Evolutionary conservation across 2,113 vertebrate genomes (phyloP).

Genomic region (Trachemys scripta): DNA sequence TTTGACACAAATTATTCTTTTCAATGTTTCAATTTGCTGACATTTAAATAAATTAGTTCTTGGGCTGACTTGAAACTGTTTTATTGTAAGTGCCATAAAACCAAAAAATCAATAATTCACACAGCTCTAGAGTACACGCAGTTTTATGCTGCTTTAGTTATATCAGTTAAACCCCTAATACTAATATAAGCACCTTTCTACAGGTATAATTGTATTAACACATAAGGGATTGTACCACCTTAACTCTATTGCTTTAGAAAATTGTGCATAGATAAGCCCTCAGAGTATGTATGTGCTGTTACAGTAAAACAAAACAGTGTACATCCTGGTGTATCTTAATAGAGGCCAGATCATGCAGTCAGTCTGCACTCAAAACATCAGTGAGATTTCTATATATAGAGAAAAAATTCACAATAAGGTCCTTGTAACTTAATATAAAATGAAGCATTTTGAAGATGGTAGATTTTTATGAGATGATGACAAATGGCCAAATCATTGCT

Average conservation of each 20-base stretch:
- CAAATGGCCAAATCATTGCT: background rate
- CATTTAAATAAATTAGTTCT: too few relatives aligned
- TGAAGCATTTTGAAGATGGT: background rate
- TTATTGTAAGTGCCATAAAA: background rate
- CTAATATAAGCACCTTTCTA: background rate
- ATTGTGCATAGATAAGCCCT: background rate
- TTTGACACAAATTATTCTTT: too few relatives aligned
- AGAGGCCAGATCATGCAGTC: background rate
- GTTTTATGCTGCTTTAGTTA: background rate
- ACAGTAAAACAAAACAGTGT: background rate
- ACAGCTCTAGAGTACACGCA: background rate
- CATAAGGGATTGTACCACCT: background rate
- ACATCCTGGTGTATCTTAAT: background rate
- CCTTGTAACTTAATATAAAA: background rate
- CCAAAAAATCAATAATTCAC: background rate
- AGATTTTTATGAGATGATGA: background rate
- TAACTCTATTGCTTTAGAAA: background rate
- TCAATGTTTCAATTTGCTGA: too few relatives aligned
- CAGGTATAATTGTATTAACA: background rate
- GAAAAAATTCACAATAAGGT: background rate
- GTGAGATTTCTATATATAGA: background rate
- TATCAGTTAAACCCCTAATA: background rate
- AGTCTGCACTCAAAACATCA: background rate
- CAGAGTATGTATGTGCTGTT: rapidly evolving
- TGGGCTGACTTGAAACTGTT: too few relatives aligned